phyloP scores from a whole-genome alignment of 2,888 invertebrate genomes.

The Eupsilia transversa region DNA sequence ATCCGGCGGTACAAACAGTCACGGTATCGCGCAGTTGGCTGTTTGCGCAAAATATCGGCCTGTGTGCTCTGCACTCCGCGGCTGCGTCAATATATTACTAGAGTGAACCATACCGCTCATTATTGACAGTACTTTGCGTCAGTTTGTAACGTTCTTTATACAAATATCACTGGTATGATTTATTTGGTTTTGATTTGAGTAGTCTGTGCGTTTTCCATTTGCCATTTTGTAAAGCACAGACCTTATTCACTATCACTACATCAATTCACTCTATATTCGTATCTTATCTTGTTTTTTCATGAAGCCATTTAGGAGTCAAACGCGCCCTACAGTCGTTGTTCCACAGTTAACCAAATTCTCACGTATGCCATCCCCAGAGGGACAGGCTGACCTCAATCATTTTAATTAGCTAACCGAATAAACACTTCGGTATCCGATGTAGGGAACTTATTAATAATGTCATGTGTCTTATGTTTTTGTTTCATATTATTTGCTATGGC shows the following conservation, averaged over 20 bases:
- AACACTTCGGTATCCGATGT: slow-evolving; percentile 27
- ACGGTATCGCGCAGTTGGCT: slow-evolving; percentile 10
- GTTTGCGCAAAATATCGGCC: slow-evolving; percentile 53
- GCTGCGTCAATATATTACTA: slow-evolving; percentile 38
- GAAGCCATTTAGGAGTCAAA: not conserved
- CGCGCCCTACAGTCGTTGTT: not conserved
- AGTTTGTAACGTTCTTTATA: slow-evolving; percentile 2
- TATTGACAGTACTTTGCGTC: slow-evolving; percentile 45
- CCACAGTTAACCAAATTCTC: slow-evolving; percentile 20
- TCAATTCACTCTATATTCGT: not conserved
- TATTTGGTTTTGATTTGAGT: slow-evolving; percentile 6
- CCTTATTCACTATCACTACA: not conserved
- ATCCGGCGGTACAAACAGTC: slow-evolving; percentile 21
- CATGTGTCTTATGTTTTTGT: not conserved
- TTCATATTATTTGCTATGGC: not conserved
- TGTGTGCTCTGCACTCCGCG: slow-evolving; percentile 58
- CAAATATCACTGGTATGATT: slow-evolving; percentile 8
- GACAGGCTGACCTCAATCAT: slow-evolving; percentile 32
- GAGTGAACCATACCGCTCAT: slow-evolving; percentile 48
- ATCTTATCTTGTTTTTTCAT: not conserved
- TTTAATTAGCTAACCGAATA: slow-evolving; percentile 43
- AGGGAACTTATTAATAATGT: slow-evolving; percentile 18
- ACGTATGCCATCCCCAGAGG: slow-evolving; percentile 6
- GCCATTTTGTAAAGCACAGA: not conserved
- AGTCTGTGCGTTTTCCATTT: not conserved